Conservation (phyloP, 2,113 vertebrate genomes). For the Dryoscopus gambensis region DNA sequence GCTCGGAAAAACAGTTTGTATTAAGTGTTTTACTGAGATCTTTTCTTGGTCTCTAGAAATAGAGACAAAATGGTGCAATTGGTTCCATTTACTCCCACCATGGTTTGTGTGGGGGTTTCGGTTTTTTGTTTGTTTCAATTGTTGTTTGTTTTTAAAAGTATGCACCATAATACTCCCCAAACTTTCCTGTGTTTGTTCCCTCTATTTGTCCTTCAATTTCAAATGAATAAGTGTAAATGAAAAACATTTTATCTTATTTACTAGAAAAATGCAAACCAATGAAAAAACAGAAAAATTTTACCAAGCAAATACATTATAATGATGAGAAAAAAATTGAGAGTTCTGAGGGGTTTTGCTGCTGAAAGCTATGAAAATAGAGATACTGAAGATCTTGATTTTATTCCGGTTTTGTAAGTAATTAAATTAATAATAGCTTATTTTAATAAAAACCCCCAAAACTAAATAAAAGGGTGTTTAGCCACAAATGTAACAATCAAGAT, state of each 20-base stretch:
- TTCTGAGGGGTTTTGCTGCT: background rate
- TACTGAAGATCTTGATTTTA: background rate
- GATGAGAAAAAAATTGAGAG: background rate
- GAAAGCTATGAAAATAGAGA: background rate
- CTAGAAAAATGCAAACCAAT: background rate
- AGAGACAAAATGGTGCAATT: background rate
- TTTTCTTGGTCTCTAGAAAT: background rate
- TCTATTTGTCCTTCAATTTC: background rate
- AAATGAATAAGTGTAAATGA: background rate
- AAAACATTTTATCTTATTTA: background rate
- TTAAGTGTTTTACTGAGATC: background rate
- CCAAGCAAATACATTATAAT: background rate
- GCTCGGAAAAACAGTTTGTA: background rate
- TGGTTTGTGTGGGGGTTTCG: background rate
- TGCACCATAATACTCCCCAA: background rate
- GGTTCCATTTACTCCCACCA: background rate
- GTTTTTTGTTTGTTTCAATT: background rate
- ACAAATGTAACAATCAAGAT: background rate
- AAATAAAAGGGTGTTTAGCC: rapidly evolving
- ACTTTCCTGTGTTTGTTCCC: background rate
- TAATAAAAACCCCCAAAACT: background rate
- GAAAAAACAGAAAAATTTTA: background rate
- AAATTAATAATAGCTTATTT: background rate
- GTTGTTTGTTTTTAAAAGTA: background rate
- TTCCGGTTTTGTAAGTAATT: background rate